Base-by-base conservation (phyloP, 1,140 invertebrate species). In the Drosophila tani region DNA sequence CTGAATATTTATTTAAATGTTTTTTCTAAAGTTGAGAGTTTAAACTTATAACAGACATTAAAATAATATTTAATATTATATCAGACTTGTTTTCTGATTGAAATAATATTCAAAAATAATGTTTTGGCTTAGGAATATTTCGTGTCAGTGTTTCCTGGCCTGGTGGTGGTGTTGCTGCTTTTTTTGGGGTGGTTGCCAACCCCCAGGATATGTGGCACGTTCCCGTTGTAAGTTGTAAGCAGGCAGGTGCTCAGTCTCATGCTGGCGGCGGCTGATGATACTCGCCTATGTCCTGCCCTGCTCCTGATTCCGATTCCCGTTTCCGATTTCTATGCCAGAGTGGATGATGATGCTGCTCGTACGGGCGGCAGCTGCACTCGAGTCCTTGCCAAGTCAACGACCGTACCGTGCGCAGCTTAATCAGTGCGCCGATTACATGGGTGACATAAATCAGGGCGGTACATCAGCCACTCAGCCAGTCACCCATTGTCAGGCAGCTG, bases 151-250 rank as follows among this genome's bases (percentile, higher is more conserved):
- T 67, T 24, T 6, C 6, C 17, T 35, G 6, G 32, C 8, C 9
- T 65, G 56, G 41, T 76, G 65, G 71, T 85, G 82, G 68, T 85
- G 82, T 24, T 62, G 35, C 17, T 53, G 50, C 46, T 63, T 79
- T 62, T 70, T 77, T 79, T 87, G 77, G 83, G 83, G 83, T 87
- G 83, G 83, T 66, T 87, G 64, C 58, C 84, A 88, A 88, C 84
- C 84, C 85, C 85, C 85, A 90, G 84, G 84, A 88, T 85, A 27
- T 85, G 17, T 87, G 84, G 84, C 84, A 88, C 84, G 84, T 75
- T 79, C 74, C 84, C 77, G 85, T 90, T 90, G 84, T 88, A 90
- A 88, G 77, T 88, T 88, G 84, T 88, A 88, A 74, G 79, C 63
- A 84, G 85, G 84, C 85, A 88, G 84, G 84, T 88, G 84, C 81